A percentile compares a stretch with the other conserved stretches of the same genome.
Conservation (phyloP, 1,140 invertebrate species). For the Frieseomelitta varia region DNA sequence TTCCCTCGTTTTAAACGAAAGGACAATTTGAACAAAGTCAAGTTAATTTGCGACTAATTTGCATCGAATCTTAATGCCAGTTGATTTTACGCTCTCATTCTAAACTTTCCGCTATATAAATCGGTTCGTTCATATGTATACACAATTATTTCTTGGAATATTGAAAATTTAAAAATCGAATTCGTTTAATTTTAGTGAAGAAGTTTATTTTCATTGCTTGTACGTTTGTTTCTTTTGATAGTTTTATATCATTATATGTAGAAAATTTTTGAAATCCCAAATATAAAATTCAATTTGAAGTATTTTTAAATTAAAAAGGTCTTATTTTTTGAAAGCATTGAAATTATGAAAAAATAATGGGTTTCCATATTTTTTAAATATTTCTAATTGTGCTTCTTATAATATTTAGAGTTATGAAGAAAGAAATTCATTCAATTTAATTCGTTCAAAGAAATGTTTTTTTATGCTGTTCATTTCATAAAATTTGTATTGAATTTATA, state of each 20-base stretch:
- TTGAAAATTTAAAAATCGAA: background rate
- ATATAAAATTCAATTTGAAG: background rate
- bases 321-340: background rate
- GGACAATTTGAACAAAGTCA: constrained; percentile 35
- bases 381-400: background rate
- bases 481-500: background rate
- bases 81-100: background rate
- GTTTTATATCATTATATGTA: background rate
- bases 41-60: constrained; percentile 42
- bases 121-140: background rate
- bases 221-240: background rate
- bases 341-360: background rate
- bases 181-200: background rate
- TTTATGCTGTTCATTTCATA: background rate
- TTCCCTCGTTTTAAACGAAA: constrained; percentile 26
- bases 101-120: too few species aligned
- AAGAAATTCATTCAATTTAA: background rate
- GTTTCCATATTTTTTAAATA: background rate
- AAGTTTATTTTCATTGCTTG: background rate
- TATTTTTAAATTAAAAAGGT: background rate
- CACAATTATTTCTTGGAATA: background rate
- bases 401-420: background rate
- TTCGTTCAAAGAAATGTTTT: background rate
- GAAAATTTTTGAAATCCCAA: background rate
- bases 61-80: constrained; percentile 18